These are phyloP conservation scores for Pheucticus melanocephalus DNA, from an alignment of 2,113 vertebrate species.

Conservation along the genomic window DNA sequence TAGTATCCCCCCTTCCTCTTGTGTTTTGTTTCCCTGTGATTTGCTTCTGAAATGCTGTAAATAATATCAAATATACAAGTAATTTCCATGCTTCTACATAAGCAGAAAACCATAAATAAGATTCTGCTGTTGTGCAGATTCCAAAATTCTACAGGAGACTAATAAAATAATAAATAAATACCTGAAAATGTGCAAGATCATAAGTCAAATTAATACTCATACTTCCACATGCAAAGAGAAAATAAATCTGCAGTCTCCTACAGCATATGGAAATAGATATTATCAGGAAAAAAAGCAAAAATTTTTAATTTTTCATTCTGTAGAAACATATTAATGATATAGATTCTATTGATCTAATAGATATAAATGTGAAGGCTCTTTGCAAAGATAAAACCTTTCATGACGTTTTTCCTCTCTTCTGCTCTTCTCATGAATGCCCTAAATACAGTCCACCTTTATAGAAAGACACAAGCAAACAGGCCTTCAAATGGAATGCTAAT, in stretches of 20 bases:
- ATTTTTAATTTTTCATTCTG: constrained; percentile 47
- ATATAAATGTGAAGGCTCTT: constrained; percentile 3
- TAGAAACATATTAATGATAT: constrained; percentile 11
- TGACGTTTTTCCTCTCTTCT: not conserved
- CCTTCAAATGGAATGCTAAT: constrained; percentile 25
- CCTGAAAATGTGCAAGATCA: not conserved
- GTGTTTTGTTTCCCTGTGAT: not conserved
- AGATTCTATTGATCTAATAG: constrained; percentile 21
- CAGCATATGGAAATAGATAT: constrained; percentile 31
- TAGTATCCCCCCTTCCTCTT: not conserved
- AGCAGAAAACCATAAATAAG: not conserved
- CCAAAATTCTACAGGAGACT: not conserved
- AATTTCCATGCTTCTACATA: not conserved
- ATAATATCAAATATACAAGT: not conserved
- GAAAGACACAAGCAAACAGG: not conserved
- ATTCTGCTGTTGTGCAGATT: not conserved
- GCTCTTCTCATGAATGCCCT: not conserved
- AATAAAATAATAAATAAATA: not conserved
- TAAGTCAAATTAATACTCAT: constrained; percentile 34
- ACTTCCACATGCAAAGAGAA: constrained; percentile 15
- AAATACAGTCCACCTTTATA: not conserved
- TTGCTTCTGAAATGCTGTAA: not conserved
- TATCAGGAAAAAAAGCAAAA: constrained; percentile 46
- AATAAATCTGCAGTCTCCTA: constrained; percentile 40
- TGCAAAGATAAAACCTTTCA: constrained; percentile 20